These are phyloP conservation scores for Drosophila melanosoma DNA, from an alignment of 2,888 invertebrate species.

Conservation along the genomic window DNA sequence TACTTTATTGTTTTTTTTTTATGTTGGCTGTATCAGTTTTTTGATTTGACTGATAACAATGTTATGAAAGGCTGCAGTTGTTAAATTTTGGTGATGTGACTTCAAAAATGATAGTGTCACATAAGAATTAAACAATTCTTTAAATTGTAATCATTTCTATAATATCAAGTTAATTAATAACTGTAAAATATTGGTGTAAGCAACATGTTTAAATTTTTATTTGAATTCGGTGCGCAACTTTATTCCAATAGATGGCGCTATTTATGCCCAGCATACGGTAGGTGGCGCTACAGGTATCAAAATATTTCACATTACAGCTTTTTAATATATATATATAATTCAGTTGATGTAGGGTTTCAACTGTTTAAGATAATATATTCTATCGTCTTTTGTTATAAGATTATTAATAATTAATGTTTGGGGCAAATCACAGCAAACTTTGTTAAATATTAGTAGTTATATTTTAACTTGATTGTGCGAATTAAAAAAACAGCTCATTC, in stretches of 20 bases:
- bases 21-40: no score
- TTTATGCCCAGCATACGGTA: not conserved
- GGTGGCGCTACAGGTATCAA: constrained; percentile 37
- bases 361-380: not conserved
- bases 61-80: not conserved
- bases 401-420: not conserved
- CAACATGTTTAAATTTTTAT: not conserved
- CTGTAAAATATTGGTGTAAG: not conserved
- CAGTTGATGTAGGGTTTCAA: not conserved
- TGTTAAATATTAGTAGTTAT: not conserved
- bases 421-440: not conserved
- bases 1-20: not conserved
- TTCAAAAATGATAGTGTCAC: not conserved
- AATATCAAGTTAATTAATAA: not conserved
- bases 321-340: not conserved
- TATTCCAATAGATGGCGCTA: constrained; percentile 1
- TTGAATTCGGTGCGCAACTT: not conserved
- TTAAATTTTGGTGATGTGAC: not conserved
- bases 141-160: not conserved
- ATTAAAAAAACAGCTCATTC: not conserved
- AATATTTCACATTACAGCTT: not conserved
- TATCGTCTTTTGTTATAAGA: not conserved
- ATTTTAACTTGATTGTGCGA: not conserved
- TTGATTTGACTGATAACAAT: not conserved
- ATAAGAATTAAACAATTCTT: not conserved